A percentile compares a stretch with the other conserved stretches of the same genome.
Evolutionary conservation across 2,113 vertebrate species (phyloP).

Genomic region (Salvelinus alpinus): DNA sequence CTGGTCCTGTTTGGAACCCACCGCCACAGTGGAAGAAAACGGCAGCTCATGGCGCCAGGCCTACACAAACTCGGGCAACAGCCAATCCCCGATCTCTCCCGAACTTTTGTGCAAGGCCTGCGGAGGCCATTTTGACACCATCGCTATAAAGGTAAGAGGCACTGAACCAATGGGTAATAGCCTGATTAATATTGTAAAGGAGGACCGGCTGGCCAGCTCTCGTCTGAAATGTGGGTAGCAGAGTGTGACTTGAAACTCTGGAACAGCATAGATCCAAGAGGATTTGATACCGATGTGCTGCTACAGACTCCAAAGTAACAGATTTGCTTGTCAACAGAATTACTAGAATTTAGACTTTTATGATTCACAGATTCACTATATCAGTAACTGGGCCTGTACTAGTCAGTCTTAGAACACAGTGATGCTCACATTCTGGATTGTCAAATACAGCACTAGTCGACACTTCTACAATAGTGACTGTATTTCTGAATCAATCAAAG

Average conservation of each 20-base stretch:
- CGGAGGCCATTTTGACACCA: slow-evolving; percentile 65
- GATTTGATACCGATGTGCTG: too few relatives aligned
- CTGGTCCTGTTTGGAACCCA: slow-evolving; percentile 49
- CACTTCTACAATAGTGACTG: too few relatives aligned
- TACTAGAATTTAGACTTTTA: too few relatives aligned
- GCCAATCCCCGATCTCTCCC: slow-evolving; percentile 72
- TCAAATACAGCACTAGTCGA: too few relatives aligned
- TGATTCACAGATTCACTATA: too few relatives aligned
- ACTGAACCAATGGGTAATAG: neutral
- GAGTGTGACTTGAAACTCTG: neutral
- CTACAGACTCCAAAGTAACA: neutral
- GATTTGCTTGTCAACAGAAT: too few relatives aligned
- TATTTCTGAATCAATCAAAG: too few relatives aligned
- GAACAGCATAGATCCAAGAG: too few relatives aligned
- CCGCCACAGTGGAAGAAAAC: slow-evolving; percentile 59
- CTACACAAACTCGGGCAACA: slow-evolving; percentile 68
- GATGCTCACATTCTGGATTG: too few relatives aligned
- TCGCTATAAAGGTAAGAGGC: slow-evolving; percentile 74
- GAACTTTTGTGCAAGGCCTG: slow-evolving; percentile 83
- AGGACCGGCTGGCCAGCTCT: neutral
- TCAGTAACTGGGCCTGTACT: too few relatives aligned
- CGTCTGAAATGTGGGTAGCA: neutral
- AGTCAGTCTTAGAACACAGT: too few relatives aligned
- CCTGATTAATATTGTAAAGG: neutral
- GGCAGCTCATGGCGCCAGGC: slow-evolving; percentile 56